phyloP scores from a whole-genome alignment of 2,888 invertebrate genomes.

The Pedicia rivosa region DNA sequence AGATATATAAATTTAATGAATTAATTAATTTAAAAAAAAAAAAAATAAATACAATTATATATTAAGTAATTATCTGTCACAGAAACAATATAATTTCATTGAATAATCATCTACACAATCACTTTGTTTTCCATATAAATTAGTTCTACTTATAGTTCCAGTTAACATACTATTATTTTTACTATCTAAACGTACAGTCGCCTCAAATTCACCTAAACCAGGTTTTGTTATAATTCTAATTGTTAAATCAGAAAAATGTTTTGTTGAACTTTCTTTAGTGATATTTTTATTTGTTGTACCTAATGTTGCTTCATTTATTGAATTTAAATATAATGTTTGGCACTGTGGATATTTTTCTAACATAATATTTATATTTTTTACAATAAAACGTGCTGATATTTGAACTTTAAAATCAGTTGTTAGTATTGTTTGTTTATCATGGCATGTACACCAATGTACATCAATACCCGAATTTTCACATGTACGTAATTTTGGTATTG shows the following conservation, averaged over 20 bases:
- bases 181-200: constrained; percentile 42
- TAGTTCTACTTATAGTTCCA: constrained; percentile 62
- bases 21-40: no score
- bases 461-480: constrained; percentile 64
- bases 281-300: constrained; percentile 30
- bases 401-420: constrained; percentile 35
- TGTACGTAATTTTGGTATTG: constrained; percentile 52
- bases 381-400: constrained; percentile 42
- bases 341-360: constrained; percentile 46
- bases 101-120: constrained; percentile 57
- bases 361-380: constrained; percentile 46
- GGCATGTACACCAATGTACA: constrained; percentile 81
- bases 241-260: constrained; percentile 27
- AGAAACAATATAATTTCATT: constrained; percentile 65
- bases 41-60: no score
- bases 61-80: constrained; percentile 24
- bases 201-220: constrained; percentile 50
- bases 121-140: constrained; percentile 67
- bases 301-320: constrained; percentile 49
- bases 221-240: constrained; percentile 34
- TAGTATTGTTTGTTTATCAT: constrained; percentile 41
- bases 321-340: constrained; percentile 41
- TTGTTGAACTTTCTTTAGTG: constrained; percentile 20
- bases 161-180: constrained; percentile 17
- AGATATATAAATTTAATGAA: no score